These are phyloP conservation scores for Artemia franciscana DNA, from an alignment of 1,140 invertebrate genomes.

Conservation along the genomic window DNA sequence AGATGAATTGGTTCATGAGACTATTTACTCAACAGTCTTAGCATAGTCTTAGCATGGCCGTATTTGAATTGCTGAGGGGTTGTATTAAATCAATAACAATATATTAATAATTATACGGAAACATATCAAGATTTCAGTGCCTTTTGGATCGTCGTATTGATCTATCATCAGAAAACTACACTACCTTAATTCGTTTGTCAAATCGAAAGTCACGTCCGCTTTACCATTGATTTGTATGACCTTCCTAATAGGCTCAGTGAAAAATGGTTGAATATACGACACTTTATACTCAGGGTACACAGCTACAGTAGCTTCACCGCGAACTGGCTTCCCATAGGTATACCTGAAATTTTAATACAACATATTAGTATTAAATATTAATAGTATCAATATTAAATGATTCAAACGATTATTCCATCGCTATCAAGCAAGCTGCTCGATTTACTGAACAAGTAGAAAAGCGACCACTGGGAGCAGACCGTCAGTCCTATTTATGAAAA, in stretches of 20 bases:
- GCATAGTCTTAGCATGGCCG: no score
- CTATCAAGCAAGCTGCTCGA: no score
- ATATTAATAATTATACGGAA: not conserved
- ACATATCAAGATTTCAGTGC: not conserved
- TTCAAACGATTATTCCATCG: no score
- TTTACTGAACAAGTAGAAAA: no score
- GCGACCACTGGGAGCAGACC: no score
- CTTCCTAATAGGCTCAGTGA: constrained; percentile 43
- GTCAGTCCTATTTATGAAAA: no score
- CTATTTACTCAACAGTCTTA: no score
- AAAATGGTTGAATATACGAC: constrained; percentile 49
- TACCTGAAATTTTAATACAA: constrained; percentile 33
- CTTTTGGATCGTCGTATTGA: not conserved
- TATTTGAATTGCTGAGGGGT: no score
- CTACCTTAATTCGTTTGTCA: constrained; percentile 36
- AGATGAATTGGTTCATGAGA: no score
- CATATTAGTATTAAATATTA: no score
- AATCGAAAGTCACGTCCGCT: constrained; percentile 46
- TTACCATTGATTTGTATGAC: constrained; percentile 54
- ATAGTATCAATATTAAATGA: no score
- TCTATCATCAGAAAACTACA: constrained; percentile 3
- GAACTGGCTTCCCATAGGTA: constrained; percentile 56
- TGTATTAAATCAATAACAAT: not conserved
- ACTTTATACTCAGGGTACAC: constrained; percentile 51
- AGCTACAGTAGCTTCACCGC: constrained; percentile 47